Conservation (phyloP, 2,888 invertebrate species). For the Mythimna ferrago region DNA sequence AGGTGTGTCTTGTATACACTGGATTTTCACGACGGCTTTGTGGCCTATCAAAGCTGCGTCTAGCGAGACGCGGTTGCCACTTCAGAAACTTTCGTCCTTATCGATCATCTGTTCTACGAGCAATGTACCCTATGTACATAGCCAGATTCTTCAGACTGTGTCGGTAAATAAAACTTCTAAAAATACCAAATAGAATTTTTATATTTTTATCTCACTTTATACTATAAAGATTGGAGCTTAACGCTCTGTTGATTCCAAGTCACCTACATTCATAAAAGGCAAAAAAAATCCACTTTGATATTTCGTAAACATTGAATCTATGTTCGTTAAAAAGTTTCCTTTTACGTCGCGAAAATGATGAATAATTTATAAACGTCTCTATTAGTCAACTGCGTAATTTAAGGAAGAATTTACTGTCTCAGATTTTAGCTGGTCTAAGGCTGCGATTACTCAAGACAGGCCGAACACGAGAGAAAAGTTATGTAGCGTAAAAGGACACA, state of each 20-base stretch:
- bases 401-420: constrained; percentile 27
- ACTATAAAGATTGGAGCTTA: neutral
- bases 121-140: too few relatives aligned
- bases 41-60: too few relatives aligned
- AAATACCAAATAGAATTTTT: neutral
- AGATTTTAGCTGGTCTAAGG: constrained; percentile 31
- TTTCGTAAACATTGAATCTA: constrained; percentile 18
- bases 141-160: neutral
- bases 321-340: constrained; percentile 33
- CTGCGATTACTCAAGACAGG: neutral
- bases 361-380: constrained; percentile 40
- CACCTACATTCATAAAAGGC: neutral
- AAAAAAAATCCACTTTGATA: constrained; percentile 6
- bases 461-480: neutral
- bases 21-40: too few relatives aligned
- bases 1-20: too few relatives aligned
- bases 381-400: constrained; percentile 38
- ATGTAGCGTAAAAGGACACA: neutral
- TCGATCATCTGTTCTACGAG: too few relatives aligned
- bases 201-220: neutral
- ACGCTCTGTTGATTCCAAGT: neutral
- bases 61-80: too few relatives aligned
- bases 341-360: constrained; percentile 32
- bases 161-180: neutral
- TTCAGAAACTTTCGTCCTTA: too few relatives aligned